Percentiles rank a stretch among this genome's conserved stretches.
These are phyloP conservation scores for Acanthacorydalis orientalis DNA, from an alignment of 2,888 invertebrate species.

Conservation along the genomic window DNA sequence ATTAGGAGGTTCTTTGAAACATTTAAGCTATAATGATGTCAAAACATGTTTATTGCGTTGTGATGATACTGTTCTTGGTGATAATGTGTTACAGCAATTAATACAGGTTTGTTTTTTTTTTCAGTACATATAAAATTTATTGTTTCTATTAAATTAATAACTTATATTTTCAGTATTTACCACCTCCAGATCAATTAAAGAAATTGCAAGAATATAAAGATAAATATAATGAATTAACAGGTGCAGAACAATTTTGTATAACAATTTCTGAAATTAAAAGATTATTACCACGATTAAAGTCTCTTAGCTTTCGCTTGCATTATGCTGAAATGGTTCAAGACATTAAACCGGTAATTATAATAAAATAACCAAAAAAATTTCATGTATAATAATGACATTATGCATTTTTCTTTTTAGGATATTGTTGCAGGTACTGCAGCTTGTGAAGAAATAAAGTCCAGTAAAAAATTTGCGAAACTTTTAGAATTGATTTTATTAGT, in stretches of 20 bases:
- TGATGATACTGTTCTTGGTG: slow-evolving; percentile 70
- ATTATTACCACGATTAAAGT: slow-evolving; percentile 68
- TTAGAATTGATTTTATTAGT: slow-evolving; percentile 76
- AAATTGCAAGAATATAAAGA: slow-evolving; percentile 66
- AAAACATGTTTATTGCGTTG: slow-evolving; percentile 68
- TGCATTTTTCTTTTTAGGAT: slow-evolving; percentile 39
- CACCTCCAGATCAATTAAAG: slow-evolving; percentile 77
- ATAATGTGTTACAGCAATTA: slow-evolving; percentile 76
- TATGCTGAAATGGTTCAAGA: slow-evolving; percentile 76
- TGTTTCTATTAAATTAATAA: background rate
- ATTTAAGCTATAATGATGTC: slow-evolving; percentile 66
- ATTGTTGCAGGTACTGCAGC: slow-evolving; percentile 91
- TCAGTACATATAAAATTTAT: background rate
- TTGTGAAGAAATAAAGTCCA: slow-evolving; percentile 81
- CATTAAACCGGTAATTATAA: slow-evolving; percentile 59
- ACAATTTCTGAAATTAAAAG: slow-evolving; percentile 81
- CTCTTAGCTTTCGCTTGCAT: slow-evolving; percentile 76
- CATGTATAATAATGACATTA: slow-evolving; percentile 5
- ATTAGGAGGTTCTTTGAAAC: slow-evolving; percentile 71
- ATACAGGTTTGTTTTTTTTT: slow-evolving; percentile 37
- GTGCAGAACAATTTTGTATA: slow-evolving; percentile 90
- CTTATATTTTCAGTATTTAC: slow-evolving; percentile 52
- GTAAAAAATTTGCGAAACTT: slow-evolving; percentile 78
- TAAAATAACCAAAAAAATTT: background rate
- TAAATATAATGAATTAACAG: slow-evolving; percentile 63